phyloP scores from a whole-genome alignment of 1,140 invertebrate species.

The Dendroctonus valens region DNA sequence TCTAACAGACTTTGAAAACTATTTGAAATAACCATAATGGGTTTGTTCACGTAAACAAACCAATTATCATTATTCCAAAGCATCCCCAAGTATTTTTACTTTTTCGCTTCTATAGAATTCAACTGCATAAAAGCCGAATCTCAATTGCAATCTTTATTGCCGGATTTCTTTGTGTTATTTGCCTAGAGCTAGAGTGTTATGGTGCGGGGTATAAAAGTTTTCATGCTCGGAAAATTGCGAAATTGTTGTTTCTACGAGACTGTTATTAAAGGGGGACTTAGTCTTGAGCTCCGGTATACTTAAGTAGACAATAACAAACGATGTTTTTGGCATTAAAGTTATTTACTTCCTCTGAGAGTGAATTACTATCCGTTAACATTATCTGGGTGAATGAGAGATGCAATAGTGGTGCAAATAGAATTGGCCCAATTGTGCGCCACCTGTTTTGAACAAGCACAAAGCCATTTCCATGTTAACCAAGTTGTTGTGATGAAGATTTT shows the following conservation, averaged over 20 bases:
- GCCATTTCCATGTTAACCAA: no score
- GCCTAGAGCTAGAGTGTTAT: constrained; percentile 13
- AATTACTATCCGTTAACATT: no score
- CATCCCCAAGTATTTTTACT: constrained; percentile 14
- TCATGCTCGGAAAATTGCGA: constrained; percentile 14
- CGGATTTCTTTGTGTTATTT: constrained; percentile 14
- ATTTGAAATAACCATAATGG: constrained; percentile 9
- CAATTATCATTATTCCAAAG: constrained; percentile 10
- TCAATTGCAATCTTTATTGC: constrained; percentile 20
- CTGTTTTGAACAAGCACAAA: no score
- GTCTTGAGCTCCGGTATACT: no score
- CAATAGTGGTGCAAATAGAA: no score
- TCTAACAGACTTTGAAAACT: background rate
- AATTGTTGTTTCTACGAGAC: constrained; percentile 6
- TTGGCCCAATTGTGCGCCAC: no score
- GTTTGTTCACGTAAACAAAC: constrained; percentile 22
- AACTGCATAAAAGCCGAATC: constrained; percentile 16
- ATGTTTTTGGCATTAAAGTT: no score
- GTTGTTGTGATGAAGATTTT: no score
- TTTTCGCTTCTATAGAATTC: constrained; percentile 20
- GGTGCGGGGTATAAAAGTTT: constrained; percentile 10
- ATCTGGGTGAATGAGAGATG: no score
- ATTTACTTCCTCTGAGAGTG: no score
- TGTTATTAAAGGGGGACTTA: no score
- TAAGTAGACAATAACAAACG: no score